Percentiles rank a stretch among this genome's conserved stretches.
These are phyloP conservation scores for Hydroisotoma schaefferi DNA, from an alignment of 2,888 invertebrate genomes.

Conservation along the genomic window DNA sequence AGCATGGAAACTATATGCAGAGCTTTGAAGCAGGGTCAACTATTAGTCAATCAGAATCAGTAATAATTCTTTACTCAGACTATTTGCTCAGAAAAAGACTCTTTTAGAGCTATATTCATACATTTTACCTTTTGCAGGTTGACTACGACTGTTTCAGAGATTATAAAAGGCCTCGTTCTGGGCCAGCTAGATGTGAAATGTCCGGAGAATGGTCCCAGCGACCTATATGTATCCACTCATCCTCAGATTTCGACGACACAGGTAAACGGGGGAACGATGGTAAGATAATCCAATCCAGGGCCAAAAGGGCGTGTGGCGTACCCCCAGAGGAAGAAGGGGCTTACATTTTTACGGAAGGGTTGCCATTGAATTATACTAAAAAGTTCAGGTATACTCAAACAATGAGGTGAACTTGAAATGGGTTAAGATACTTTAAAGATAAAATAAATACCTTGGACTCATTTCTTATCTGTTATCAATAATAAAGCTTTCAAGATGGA, in stretches of 20 bases:
- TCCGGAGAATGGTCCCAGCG: conserved; percentile 77
- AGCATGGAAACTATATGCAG: conserved; percentile 67
- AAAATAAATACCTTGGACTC: not conserved
- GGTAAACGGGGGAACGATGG: not conserved
- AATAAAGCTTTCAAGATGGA: conserved; percentile 66
- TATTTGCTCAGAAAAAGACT: no score
- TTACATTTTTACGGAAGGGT: conserved; percentile 65
- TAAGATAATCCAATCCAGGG: not conserved
- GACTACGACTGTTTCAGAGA: conserved; percentile 44
- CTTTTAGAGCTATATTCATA: no score
- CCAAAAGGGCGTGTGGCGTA: conserved; percentile 59
- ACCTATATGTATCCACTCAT: conserved; percentile 60
- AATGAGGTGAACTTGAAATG: not conserved
- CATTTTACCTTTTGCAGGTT: conserved; percentile 53
- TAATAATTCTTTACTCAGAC: no score
- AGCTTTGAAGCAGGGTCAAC: conserved; percentile 75
- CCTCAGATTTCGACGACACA: conserved; percentile 8
- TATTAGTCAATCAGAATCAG: no score
- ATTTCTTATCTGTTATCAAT: not conserved
- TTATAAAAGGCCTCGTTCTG: conserved; percentile 36
- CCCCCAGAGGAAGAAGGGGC: conserved; percentile 72
- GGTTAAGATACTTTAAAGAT: not conserved
- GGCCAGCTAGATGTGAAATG: conserved; percentile 61
- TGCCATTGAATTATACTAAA: conserved; percentile 62
- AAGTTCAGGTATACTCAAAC: conserved; percentile 52